Evolutionary conservation across 2,888 invertebrate species (phyloP).

Genomic region (Pollenia labialis): DNA sequence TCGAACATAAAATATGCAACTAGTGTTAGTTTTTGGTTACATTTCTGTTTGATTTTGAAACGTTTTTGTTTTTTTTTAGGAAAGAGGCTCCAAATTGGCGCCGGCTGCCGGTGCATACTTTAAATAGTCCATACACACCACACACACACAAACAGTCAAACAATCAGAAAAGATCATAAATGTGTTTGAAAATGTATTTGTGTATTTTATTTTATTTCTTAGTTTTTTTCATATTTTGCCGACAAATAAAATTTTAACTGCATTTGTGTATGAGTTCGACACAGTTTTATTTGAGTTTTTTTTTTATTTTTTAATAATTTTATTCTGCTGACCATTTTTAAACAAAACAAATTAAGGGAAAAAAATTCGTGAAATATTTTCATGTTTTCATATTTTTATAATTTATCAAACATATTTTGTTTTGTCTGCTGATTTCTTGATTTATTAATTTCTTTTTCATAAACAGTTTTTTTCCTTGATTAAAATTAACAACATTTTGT

Average conservation of each 20-base stretch:
- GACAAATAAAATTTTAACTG: slow-evolving; percentile 43
- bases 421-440: slow-evolving; percentile 7
- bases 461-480: slow-evolving; percentile 13
- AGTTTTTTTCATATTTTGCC: slow-evolving; percentile 49
- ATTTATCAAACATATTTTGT: slow-evolving; percentile 60
- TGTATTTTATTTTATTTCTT: slow-evolving; percentile 20
- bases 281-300: slow-evolving; percentile 65
- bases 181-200: background rate
- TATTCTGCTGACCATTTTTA: slow-evolving; percentile 49
- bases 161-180: slow-evolving; percentile 36
- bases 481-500: slow-evolving; percentile 37
- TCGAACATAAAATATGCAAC: slow-evolving; percentile 48
- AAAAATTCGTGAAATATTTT: slow-evolving; percentile 53
- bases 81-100: slow-evolving; percentile 73
- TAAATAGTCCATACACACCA: slow-evolving; percentile 58
- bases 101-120: slow-evolving; percentile 72
- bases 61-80: slow-evolving; percentile 32
- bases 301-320: slow-evolving; percentile 20
- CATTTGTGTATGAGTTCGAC: slow-evolving; percentile 59
- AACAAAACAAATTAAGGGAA: slow-evolving; percentile 9
- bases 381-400: slow-evolving; percentile 68
- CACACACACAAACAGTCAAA: background rate
- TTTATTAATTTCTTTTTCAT: slow-evolving; percentile 11
- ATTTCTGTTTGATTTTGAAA: slow-evolving; percentile 52
- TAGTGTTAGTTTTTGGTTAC: slow-evolving; percentile 67